Percentiles rank a stretch among this genome's conserved stretches.
Evolutionary conservation across 2,888 invertebrate species (phyloP).

Genomic region (Matsumyia berberina): DNA sequence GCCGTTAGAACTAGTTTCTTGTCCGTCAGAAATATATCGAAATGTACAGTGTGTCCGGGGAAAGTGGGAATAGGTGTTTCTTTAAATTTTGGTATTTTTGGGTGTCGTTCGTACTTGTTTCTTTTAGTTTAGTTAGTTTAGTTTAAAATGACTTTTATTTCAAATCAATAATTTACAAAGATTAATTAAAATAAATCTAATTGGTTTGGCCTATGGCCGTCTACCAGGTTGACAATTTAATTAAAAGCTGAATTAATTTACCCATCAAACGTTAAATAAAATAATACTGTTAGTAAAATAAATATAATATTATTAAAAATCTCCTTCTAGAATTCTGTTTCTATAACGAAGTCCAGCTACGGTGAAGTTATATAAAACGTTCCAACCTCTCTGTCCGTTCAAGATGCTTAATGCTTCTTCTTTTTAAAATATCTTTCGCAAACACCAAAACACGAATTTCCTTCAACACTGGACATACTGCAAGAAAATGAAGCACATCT

Average conservation of each 20-base stretch:
- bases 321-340: constrained; percentile 6
- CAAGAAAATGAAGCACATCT: background rate
- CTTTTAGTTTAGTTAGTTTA: no score
- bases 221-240: constrained; percentile 13
- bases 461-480: constrained; percentile 14
- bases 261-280: no score
- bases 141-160: no score
- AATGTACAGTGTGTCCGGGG: no score
- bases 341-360: constrained; percentile 14
- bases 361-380: constrained; percentile 13
- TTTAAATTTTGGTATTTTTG: no score
- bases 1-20: no score
- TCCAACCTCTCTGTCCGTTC: background rate
- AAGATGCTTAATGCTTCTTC: constrained; percentile 7
- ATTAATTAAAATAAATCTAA: no score
- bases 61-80: no score
- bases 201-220: background rate
- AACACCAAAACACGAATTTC: constrained; percentile 18
- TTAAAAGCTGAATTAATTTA: background rate
- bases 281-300: no score
- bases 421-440: constrained; percentile 4
- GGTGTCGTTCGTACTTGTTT: no score
- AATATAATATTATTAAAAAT: constrained; percentile 25
- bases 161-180: no score
- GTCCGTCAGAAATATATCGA: no score